phyloP scores from a whole-genome alignment of 2,797 vertebrate genomes.

The Eulemur rubriventer region DNA sequence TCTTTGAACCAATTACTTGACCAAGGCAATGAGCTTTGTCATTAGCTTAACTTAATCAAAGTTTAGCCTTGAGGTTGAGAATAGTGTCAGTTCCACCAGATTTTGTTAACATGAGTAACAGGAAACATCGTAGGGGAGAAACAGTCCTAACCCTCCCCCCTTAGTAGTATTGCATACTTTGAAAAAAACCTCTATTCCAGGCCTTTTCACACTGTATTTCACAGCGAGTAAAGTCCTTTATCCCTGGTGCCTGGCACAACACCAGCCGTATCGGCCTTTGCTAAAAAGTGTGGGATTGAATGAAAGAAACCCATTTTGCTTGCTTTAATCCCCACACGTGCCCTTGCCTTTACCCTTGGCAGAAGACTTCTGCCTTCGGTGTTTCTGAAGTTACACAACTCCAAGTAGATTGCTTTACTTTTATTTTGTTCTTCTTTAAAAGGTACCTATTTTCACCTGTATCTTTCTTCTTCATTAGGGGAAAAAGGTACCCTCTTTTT shows the following conservation, averaged over 20 bases:
- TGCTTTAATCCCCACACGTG: slow-evolving; percentile 12
- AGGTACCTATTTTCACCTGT: not conserved
- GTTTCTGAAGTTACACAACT: not conserved
- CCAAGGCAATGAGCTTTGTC: not conserved
- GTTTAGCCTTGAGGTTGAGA: not conserved
- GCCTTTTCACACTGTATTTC: slow-evolving; percentile 34
- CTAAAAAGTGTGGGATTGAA: slow-evolving; percentile 30
- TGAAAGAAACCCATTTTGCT: slow-evolving; percentile 44
- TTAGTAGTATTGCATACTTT: not conserved
- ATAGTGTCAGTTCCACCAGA: not conserved
- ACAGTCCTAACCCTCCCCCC: not conserved
- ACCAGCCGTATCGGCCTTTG: not conserved
- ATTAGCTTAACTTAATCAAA: not conserved
- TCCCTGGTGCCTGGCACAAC: not conserved
- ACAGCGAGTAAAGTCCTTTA: not conserved
- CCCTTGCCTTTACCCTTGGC: slow-evolving; percentile 16
- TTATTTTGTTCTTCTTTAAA: not conserved
- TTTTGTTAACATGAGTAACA: not conserved
- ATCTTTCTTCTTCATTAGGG: not conserved
- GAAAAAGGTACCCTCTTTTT: not conserved
- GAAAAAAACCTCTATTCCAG: not conserved
- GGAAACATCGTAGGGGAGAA: not conserved
- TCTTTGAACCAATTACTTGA: slow-evolving; percentile 29
- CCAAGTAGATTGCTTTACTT: not conserved
- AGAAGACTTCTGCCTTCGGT: slow-evolving; percentile 13